Evolutionary conservation across 2,888 invertebrate genomes (phyloP), one percentile per base, ranked within the genome.

Genomic region (Amiota mariae): DNA sequence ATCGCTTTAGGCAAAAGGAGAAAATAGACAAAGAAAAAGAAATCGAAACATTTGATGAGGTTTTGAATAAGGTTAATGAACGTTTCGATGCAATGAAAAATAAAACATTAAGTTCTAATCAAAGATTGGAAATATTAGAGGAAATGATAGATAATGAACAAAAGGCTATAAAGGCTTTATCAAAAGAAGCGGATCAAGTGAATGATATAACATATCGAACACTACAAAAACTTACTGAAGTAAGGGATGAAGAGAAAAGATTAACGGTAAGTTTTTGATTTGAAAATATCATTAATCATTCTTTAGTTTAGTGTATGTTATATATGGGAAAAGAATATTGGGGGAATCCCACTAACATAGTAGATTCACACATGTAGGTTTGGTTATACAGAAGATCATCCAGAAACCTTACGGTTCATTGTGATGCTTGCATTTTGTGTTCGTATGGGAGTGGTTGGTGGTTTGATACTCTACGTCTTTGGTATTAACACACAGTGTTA

Each of bases 121-220:
- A 90, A 77, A 82, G 90, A 0, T 77, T 90, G 8, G 84, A 84
- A 49, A 81, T 89, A 36, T 77, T 90, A 0, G 89, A 90, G 18
- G 90, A 90, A 71, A 82, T 90, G 80, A 87, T 87, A 72, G 86
- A 88, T 64, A 75, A 76, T 0, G 90, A 90, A 75, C 83, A 87
- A 66, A 81, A 79, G 10, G 77, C 83, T 0, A 84, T 87, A n/a
- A 78, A 74, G 0, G 79, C 81, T 8, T 76, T 89, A 1, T 79
- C 79, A 20, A 85, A 84, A 56, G 89, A 90, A 73, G 87, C 85
- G 51, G 76, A 81, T 6, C 81, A 87, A n/a, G 80, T 89, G 64
- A 88, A 89, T 70, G 87, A 85, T 9, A 74, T 89, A 9, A 77
- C 87, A 1, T 90, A 80, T 78, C 86, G 90, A 46, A 85, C 88